phyloP scores from a whole-genome alignment of 2,888 invertebrate species.

The Xestia ashworthii region DNA sequence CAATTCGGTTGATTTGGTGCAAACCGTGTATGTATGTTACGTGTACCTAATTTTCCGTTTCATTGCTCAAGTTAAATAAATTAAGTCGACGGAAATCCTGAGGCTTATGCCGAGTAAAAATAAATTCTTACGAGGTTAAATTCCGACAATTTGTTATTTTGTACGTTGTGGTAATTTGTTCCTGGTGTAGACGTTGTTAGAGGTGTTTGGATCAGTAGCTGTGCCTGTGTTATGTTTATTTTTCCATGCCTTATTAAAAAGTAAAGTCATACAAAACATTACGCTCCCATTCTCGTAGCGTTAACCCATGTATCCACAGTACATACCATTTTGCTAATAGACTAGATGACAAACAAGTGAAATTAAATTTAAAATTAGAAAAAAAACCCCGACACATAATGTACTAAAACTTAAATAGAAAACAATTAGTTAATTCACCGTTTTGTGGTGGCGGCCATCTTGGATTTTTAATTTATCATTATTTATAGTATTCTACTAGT shows the following conservation, averaged over 20 bases:
- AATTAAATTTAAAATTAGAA: too few relatives aligned
- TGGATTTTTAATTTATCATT: too few relatives aligned
- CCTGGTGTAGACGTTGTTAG: background rate
- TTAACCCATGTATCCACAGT: background rate
- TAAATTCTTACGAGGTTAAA: constrained; percentile 32
- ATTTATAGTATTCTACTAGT: too few relatives aligned
- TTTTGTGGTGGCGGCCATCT: too few relatives aligned
- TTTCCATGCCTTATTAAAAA: background rate
- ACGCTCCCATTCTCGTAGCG: background rate
- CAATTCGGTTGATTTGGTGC: constrained; percentile 21
- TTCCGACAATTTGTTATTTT: constrained; percentile 21
- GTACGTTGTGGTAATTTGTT: background rate
- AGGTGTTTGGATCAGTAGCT: too few relatives aligned
- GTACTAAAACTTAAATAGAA: too few relatives aligned
- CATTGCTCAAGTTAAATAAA: constrained; percentile 49
- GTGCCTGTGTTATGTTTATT: background rate
- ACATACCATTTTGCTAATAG: too few relatives aligned
- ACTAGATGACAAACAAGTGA: too few relatives aligned
- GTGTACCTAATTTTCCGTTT: constrained; percentile 34
- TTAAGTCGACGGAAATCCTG: constrained; percentile 41
- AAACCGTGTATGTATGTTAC: constrained; percentile 20
- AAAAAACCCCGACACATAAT: too few relatives aligned
- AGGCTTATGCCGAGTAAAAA: constrained; percentile 28
- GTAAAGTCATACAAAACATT: background rate
- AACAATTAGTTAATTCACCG: too few relatives aligned